A percentile compares a stretch with the other conserved stretches of the same genome.
Evolutionary conservation across 2,113 vertebrate genomes (phyloP).

Genomic region (Ptilonorhynchus violaceus): DNA sequence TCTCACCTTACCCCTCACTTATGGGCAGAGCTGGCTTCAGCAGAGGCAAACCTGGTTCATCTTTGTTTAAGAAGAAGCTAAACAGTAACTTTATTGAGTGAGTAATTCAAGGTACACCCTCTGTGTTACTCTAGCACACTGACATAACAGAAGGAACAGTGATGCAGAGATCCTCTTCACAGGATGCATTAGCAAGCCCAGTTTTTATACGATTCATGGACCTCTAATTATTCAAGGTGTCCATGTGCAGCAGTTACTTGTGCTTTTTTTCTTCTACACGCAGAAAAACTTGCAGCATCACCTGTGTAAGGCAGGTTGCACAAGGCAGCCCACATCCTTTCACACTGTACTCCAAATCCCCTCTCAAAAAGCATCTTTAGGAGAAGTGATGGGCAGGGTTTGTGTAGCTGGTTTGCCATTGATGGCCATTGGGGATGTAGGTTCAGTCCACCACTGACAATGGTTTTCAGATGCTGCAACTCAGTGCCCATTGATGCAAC

Average conservation of each 20-base stretch:
- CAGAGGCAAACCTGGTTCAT: background rate
- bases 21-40: background rate
- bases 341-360: background rate
- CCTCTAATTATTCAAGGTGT: background rate
- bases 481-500: accelerated
- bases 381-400: background rate
- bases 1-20: background rate
- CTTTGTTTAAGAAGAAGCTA: background rate
- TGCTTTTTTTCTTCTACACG: background rate
- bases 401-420: background rate
- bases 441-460: background rate
- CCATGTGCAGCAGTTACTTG: background rate
- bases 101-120: background rate
- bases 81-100: background rate
- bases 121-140: accelerated
- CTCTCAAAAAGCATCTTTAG: background rate
- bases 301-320: background rate
- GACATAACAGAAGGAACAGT: background rate
- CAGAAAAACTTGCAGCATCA: background rate
- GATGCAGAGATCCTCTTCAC: background rate
- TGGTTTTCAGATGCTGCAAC: background rate
- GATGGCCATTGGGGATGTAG: background rate
- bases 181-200: background rate
- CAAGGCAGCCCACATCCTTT: background rate
- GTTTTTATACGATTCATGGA: background rate